Conservation (phyloP, 2,113 vertebrate species). For the Spilogale gracilis region DNA sequence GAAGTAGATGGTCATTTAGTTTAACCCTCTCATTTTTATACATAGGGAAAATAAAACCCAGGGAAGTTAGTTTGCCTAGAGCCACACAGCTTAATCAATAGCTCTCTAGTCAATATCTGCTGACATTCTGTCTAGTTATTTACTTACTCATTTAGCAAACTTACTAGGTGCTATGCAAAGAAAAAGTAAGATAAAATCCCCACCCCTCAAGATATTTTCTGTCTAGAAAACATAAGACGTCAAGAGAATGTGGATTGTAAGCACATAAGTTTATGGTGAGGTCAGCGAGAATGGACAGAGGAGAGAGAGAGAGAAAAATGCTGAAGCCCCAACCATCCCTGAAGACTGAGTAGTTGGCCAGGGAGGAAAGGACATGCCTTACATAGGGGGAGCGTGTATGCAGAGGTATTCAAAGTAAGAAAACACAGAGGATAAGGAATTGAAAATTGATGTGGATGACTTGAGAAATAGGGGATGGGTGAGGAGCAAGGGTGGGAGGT, state of each 20-base stretch:
- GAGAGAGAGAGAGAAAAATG: neutral
- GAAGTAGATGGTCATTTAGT: neutral
- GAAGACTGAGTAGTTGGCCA: neutral
- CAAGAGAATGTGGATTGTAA: neutral
- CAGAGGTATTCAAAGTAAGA: neutral
- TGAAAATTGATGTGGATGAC: neutral
- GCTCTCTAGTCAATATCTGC: neutral
- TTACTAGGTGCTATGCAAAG: neutral
- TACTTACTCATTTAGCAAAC: conserved; percentile 45
- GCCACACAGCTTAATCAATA: neutral
- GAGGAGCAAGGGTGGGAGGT: neutral
- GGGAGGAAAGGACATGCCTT: neutral
- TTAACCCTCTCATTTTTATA: neutral
- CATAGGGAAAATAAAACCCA: neutral
- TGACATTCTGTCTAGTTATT: neutral
- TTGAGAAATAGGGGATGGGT: neutral
- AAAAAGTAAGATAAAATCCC: conserved; percentile 3
- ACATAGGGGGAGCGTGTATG: accelerated
- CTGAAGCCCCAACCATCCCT: neutral
- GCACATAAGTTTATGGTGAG: neutral
- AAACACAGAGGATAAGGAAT: neutral
- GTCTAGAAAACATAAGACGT: neutral
- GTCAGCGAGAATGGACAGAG: too few relatives aligned
- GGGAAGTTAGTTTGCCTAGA: neutral
- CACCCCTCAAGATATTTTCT: neutral